These are phyloP conservation scores for Lasioglossum leucozonium DNA, from an alignment of 2,888 invertebrate species.

Conservation along the genomic window DNA sequence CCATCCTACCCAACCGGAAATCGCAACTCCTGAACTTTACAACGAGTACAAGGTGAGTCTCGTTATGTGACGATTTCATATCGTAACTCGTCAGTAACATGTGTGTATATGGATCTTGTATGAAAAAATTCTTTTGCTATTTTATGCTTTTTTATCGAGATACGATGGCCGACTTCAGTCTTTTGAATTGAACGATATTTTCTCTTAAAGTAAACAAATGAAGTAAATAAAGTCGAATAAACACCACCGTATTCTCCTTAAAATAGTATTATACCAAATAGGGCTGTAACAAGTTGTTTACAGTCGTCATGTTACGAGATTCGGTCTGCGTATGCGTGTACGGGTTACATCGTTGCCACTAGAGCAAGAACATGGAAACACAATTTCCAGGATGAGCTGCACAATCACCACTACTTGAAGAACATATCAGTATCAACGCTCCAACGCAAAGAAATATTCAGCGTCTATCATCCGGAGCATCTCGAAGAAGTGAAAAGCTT, in stretches of 20 bases:
- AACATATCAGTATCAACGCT: conserved; percentile 85
- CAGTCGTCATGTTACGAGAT: too few relatives aligned
- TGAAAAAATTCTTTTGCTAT: neutral
- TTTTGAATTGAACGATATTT: too few relatives aligned
- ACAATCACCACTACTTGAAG: conserved; percentile 80
- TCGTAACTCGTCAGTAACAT: neutral
- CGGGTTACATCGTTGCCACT: neutral
- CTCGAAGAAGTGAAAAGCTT: conserved; percentile 80
- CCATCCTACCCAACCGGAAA: conserved; percentile 74
- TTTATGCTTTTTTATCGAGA: neutral
- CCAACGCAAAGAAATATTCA: conserved; percentile 85
- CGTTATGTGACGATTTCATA: neutral
- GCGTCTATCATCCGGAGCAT: conserved; percentile 79
- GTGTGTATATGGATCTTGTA: neutral
- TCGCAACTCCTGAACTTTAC: conserved; percentile 72
- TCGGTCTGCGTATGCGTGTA: neutral
- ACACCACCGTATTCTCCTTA: too few relatives aligned
- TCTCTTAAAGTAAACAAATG: too few relatives aligned
- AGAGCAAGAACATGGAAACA: neutral
- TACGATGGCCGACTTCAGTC: neutral
- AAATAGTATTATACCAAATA: too few relatives aligned
- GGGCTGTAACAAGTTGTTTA: too few relatives aligned
- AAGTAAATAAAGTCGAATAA: too few relatives aligned
- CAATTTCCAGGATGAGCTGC: conserved; percentile 76
- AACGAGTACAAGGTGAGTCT: conserved; percentile 54